A percentile compares a stretch with the other conserved stretches of the same genome.
phyloP scores from a whole-genome alignment of 1,140 invertebrate genomes.

The Platyscapa corneri region DNA sequence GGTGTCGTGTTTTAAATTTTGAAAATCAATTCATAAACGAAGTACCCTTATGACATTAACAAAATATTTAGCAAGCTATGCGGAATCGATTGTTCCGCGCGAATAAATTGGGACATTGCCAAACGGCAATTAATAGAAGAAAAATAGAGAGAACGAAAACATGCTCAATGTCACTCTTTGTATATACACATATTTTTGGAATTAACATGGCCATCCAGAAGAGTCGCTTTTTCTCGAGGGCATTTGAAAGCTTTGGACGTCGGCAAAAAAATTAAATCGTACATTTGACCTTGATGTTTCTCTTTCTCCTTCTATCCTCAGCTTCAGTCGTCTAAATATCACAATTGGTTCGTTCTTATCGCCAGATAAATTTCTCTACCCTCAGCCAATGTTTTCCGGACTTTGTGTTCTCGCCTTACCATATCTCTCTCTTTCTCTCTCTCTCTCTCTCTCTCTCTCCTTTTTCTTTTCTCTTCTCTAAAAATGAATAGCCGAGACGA shows the following conservation, averaged over 20 bases:
- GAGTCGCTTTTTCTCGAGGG: neutral
- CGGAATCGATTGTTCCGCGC: neutral
- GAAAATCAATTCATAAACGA: neutral
- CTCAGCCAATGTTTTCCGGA: neutral
- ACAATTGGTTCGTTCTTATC: neutral
- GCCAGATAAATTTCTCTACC: neutral
- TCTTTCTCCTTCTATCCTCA: constrained; percentile 8
- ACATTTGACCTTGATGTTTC: neutral
- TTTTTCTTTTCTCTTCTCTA: no score
- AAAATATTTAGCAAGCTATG: neutral
- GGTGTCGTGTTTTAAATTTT: neutral
- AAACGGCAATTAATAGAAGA: neutral
- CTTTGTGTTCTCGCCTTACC: neutral
- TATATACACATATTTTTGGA: neutral
- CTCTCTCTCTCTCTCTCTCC: no score
- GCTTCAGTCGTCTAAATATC: neutral
- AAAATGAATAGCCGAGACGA: no score
- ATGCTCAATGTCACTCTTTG: neutral
- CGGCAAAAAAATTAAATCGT: constrained; percentile 36
- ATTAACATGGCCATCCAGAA: neutral
- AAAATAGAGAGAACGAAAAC: neutral
- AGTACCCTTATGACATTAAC: neutral
- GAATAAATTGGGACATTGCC: constrained; percentile 1
- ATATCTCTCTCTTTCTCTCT: no score
- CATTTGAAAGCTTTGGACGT: neutral